Percentiles rank a stretch among this genome's conserved stretches.
Conservation (phyloP, 2,113 vertebrate species). For the Stegastes partitus region DNA sequence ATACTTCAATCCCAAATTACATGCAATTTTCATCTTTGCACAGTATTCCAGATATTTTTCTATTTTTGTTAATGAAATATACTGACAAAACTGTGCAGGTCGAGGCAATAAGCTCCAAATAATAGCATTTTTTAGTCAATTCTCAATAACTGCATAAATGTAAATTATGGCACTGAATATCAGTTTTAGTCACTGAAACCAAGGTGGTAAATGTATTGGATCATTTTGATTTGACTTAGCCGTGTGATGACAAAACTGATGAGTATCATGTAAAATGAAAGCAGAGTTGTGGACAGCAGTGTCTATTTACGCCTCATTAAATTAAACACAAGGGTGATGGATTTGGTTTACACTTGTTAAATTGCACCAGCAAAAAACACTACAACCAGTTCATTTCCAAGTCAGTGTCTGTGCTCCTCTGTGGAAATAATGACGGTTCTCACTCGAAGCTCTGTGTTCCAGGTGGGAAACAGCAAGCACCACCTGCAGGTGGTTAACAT, state of each 20-base stretch:
- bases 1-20: no score
- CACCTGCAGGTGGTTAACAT: conserved; percentile 94
- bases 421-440: conserved; percentile 27
- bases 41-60: no score
- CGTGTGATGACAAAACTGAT: conserved; percentile 14
- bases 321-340: conserved; percentile 11
- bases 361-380: neutral
- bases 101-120: conserved; percentile 3
- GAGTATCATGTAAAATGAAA: conserved; percentile 10
- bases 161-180: conserved; percentile 33
- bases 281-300: conserved; percentile 1
- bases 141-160: conserved; percentile 12
- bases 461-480: conserved; percentile 95
- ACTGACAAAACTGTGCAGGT: neutral
- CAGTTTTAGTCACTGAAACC: conserved; percentile 19
- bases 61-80: conserved; percentile 4
- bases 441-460: conserved; percentile 38
- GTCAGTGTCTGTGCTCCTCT: conserved; percentile 2
- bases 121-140: conserved; percentile 7
- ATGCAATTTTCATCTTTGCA: no score
- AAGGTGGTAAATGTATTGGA: conserved; percentile 23
- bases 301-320: conserved; percentile 30
- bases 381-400: neutral
- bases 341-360: neutral
- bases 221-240: conserved; percentile 15